Percentiles rank a stretch among this genome's conserved stretches.
phyloP scores from a whole-genome alignment of 1,140 invertebrate species.

The Scaptodrosophila lebanonensis region DNA sequence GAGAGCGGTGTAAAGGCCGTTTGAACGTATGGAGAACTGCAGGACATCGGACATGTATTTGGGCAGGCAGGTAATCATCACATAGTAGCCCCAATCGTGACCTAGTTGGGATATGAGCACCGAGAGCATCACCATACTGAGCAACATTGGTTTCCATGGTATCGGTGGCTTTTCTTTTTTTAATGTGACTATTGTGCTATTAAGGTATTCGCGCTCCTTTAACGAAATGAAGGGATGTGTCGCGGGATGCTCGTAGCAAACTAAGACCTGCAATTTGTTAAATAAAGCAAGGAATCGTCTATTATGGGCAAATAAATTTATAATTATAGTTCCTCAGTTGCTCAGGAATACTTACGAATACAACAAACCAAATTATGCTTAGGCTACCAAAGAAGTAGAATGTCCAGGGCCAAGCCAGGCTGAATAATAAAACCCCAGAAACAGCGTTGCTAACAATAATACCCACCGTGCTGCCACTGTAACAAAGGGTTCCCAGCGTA shows the following conservation, averaged over 20 bases:
- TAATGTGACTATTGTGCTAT: conserved; percentile 32
- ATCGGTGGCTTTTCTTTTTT: conserved; percentile 51
- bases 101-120: conserved; percentile 81
- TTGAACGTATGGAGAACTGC: conserved; percentile 26
- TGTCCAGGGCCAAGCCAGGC: conserved; percentile 83
- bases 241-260: conserved; percentile 81
- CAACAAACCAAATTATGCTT: conserved; percentile 83
- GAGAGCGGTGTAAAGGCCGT: conserved; percentile 43
- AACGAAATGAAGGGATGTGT: conserved; percentile 84
- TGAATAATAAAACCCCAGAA: conserved; percentile 82
- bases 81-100: conserved; percentile 93
- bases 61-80: conserved; percentile 91
- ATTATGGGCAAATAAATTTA: not conserved
- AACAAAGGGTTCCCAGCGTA: conserved; percentile 83
- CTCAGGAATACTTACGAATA: conserved; percentile 79
- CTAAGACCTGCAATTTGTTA: conserved; percentile 45
- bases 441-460: conserved; percentile 84
- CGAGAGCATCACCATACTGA: conserved; percentile 80
- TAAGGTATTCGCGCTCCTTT: conserved; percentile 82
- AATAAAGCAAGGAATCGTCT: no score
- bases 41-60: conserved; percentile 53
- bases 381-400: conserved; percentile 88
- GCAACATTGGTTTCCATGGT: conserved; percentile 81
- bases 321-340: not conserved
- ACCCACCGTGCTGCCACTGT: conserved; percentile 82